Percentiles rank a stretch among this genome's conserved stretches.
phyloP scores from a whole-genome alignment of 30 jellyfish, hydroid and myxozoan species.

The Aurelia sp. region DNA sequence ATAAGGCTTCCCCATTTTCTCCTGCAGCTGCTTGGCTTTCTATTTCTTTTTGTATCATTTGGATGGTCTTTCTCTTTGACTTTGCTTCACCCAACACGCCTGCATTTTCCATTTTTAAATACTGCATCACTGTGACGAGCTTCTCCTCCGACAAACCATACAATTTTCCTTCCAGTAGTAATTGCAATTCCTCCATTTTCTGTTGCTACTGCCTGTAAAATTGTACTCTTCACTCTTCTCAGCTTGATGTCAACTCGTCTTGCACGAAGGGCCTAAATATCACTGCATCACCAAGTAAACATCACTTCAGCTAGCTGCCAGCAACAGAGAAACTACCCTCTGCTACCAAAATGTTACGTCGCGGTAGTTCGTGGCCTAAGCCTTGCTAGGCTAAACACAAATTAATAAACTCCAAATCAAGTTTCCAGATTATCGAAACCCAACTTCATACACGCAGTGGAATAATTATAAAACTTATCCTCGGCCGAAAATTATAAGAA shows the following conservation, averaged over 20 bases:
- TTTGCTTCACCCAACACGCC: constrained; percentile 31
- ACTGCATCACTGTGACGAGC: constrained; percentile 6
- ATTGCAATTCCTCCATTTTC: constrained; percentile 25
- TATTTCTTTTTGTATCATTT: constrained; percentile 35
- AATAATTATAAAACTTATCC: too few relatives aligned
- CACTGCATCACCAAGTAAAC: too few relatives aligned
- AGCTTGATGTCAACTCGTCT: background rate
- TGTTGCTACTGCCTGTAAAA: constrained; percentile 15
- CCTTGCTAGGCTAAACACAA: too few relatives aligned
- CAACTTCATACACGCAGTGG: too few relatives aligned
- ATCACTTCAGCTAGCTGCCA: too few relatives aligned
- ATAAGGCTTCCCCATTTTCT: constrained; percentile 47
- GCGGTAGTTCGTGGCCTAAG: too few relatives aligned
- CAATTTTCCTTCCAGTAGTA: constrained; percentile 19
- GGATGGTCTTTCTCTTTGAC: constrained; percentile 37
- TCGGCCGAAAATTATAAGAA: too few relatives aligned
- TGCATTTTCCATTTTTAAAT: constrained; percentile 31
- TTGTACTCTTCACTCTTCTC: constrained; percentile 4
- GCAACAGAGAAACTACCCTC: too few relatives aligned
- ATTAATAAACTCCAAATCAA: too few relatives aligned
- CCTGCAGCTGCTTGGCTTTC: constrained; percentile 57
- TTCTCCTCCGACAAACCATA: constrained; percentile 7
- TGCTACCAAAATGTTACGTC: too few relatives aligned
- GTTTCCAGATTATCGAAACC: too few relatives aligned
- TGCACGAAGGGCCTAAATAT: too few relatives aligned